These are phyloP conservation scores for Archips crataeganus DNA, from an alignment of 2,888 invertebrate species.

Conservation along the genomic window DNA sequence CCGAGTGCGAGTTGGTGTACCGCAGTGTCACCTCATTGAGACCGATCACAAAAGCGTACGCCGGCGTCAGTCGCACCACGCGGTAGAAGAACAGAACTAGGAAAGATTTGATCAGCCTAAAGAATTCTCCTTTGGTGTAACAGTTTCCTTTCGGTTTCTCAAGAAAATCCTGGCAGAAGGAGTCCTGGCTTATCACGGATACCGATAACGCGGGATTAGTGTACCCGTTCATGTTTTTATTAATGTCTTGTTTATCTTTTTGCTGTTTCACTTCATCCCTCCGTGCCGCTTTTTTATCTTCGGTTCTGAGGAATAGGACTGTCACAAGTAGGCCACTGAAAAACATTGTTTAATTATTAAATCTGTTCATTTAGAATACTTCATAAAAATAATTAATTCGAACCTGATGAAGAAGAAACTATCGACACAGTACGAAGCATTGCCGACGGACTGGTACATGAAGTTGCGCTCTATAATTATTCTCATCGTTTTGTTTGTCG, in stretches of 20 bases:
- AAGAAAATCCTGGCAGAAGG: slow-evolving; percentile 76
- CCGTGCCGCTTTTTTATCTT: slow-evolving; percentile 79
- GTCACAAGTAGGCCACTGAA: slow-evolving; percentile 90
- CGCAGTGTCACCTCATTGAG: slow-evolving; percentile 90
- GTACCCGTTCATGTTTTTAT: slow-evolving; percentile 79
- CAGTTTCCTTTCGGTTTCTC: slow-evolving; percentile 68
- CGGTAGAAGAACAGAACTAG: slow-evolving; percentile 82
- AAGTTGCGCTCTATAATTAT: slow-evolving; percentile 91
- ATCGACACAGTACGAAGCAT: slow-evolving; percentile 94
- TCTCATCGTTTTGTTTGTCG: slow-evolving; percentile 90
- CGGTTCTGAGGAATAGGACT: slow-evolving; percentile 88
- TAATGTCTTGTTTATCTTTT: slow-evolving; percentile 65
- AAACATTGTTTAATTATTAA: slow-evolving; percentile 52
- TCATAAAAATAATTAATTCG: not conserved
- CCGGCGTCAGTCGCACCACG: slow-evolving; percentile 91
- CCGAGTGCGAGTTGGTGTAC: slow-evolving; percentile 89
- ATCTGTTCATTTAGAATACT: not conserved
- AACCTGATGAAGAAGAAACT: slow-evolving; percentile 95
- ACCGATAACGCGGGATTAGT: slow-evolving; percentile 74
- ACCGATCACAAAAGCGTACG: slow-evolving; percentile 92
- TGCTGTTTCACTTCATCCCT: slow-evolving; percentile 55
- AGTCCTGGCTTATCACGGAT: slow-evolving; percentile 78
- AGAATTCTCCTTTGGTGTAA: slow-evolving; percentile 68
- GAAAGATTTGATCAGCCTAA: slow-evolving; percentile 78
- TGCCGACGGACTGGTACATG: slow-evolving; percentile 93